Evolutionary conservation across 1,140 invertebrate genomes (phyloP), one percentile per base, ranked within the genome.

Genomic region (Tenebrio molitor): DNA sequence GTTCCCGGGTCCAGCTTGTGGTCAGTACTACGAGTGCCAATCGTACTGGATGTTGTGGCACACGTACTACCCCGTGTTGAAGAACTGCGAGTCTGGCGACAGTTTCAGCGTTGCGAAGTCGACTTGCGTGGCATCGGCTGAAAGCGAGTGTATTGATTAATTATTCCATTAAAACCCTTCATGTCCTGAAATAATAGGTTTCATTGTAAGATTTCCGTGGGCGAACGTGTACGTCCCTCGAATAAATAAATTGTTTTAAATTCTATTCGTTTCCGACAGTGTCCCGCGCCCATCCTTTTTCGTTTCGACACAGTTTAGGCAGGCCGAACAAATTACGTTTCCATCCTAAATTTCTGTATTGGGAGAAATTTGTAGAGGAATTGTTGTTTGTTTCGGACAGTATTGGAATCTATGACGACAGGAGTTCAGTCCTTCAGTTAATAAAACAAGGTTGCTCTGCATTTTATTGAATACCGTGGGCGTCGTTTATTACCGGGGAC

Each of bases 401-500:
- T 58, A 58, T 58, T 58, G 50, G 23, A 58, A 58, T 58, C 50
- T 58, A 58, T 58, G 50, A 58, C 50, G 50, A 58, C 50, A 58
- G 50, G 50, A 58, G 50, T 58, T 58, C 10, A 58, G 50, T 58
- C 50, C 50, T 58, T 58, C 46, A 53, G 46, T 53, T 53, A 53
- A 53, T 53, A 58, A 58, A 58, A 58, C 50, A 58, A 58, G 50
- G 50, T 58, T 58, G 50, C 50, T 58, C 50, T 58, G 50, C 50
- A 58, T 58, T 58, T 58, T 58, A 58, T 58, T 58, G 50, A 58
- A 58, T 58, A 58, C 50, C 50, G 50, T 58, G 50, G 50, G 50
- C 50, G 50, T 58, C 50, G 50, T 58, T 58, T 58, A 58, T 58
- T 58, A 58, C 50, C 50, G 25, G 2, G 23, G 23, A 2, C 21